These are phyloP conservation scores for Sebastes steindachneri DNA, from an alignment of 2,797 vertebrate species.

Conservation along the genomic window DNA sequence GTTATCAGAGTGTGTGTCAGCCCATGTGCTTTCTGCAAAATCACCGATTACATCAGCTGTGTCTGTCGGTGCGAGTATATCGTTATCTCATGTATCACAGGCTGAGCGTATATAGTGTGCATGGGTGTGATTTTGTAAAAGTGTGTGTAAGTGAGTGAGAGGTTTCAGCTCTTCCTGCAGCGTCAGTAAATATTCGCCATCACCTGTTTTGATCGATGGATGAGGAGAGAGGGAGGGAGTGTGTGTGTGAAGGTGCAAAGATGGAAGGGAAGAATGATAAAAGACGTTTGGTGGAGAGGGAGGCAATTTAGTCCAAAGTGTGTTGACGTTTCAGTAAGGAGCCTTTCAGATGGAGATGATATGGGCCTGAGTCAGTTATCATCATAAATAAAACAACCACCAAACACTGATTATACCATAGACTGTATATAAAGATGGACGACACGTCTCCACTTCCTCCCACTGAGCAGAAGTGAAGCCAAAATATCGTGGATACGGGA, in stretches of 20 bases:
- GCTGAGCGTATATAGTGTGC: background rate
- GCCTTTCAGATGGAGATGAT: constrained; percentile 11
- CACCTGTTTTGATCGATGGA: constrained; percentile 23
- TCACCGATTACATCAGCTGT: constrained; percentile 4
- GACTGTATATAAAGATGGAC: background rate
- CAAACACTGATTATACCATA: background rate
- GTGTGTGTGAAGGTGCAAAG: background rate
- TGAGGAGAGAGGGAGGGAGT: constrained; percentile 2
- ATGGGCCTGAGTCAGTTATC: background rate
- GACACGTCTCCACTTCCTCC: no score
- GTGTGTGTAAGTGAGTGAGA: constrained; percentile 10
- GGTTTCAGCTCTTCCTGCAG: background rate
- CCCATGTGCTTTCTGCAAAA: constrained; percentile 7
- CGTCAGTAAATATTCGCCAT: constrained; percentile 35
- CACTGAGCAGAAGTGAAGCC: no score
- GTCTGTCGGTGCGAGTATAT: background rate
- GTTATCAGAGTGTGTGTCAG: background rate
- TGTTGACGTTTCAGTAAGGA: constrained; percentile 31
- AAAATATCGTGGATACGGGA: no score
- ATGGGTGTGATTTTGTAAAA: background rate
- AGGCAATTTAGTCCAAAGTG: constrained; percentile 13
- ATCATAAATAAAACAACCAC: background rate
- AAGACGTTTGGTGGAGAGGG: constrained; percentile 13
- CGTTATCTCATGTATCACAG: background rate
- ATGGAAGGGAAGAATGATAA: constrained; percentile 11